Percentiles rank a stretch among this genome's conserved stretches.
These are phyloP conservation scores for Pampusana beccarii DNA, from an alignment of 2,113 vertebrate genomes.

Conservation along the genomic window DNA sequence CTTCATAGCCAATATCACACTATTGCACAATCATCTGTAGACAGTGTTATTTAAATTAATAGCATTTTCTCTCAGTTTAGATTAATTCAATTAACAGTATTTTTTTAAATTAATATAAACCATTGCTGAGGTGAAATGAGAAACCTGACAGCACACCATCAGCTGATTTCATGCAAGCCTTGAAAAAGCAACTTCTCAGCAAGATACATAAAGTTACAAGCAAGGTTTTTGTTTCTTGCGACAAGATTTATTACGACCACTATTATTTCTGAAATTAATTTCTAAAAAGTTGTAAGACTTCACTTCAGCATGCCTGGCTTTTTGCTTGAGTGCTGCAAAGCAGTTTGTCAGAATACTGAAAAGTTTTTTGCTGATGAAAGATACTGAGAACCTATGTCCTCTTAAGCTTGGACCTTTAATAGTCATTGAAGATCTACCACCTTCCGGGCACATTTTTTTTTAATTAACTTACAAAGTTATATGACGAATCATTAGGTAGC, in stretches of 20 bases:
- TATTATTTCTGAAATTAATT: background rate
- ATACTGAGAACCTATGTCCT: background rate
- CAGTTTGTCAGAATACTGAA: background rate
- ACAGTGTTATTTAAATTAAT: background rate
- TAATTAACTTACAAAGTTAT: background rate
- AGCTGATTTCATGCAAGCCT: background rate
- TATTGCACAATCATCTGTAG: background rate
- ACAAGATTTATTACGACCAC: background rate
- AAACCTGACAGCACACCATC: background rate
- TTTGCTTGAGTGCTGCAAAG: background rate
- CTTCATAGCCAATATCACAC: background rate
- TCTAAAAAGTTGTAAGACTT: background rate
- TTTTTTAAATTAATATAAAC: background rate
- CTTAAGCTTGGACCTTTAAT: background rate
- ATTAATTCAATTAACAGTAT: background rate
- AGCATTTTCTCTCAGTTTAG: background rate
- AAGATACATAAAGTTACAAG: background rate
- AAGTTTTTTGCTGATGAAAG: background rate
- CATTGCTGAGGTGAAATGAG: background rate
- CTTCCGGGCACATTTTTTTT: background rate
- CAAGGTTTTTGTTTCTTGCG: background rate
- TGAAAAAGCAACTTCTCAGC: background rate
- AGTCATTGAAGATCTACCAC: background rate
- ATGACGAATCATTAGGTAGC: background rate
- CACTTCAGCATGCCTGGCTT: background rate